These are phyloP conservation scores for Paracentrotus lividus DNA, from an alignment of 53 echinoderm and acorn worm species.

Conservation along the genomic window DNA sequence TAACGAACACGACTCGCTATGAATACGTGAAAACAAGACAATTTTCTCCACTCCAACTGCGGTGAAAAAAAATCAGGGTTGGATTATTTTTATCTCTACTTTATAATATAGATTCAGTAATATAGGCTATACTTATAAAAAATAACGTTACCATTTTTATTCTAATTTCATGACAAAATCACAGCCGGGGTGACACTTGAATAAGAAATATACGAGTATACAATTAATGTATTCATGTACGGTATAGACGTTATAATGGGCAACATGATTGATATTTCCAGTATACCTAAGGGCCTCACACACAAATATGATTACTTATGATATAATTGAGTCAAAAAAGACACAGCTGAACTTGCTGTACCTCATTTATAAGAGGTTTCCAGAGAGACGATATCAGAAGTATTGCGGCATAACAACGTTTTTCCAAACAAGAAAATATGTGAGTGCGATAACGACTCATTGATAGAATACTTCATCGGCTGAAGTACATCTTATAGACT, in stretches of 20 bases:
- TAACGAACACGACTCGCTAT: background rate
- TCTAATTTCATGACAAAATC: too few relatives aligned
- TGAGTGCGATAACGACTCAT: background rate
- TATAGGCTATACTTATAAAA: too few relatives aligned
- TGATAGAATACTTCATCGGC: slow-evolving; percentile 27
- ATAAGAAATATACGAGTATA: too few relatives aligned
- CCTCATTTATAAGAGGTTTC: background rate
- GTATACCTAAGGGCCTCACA: too few relatives aligned
- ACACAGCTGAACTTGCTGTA: too few relatives aligned
- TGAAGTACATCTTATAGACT: slow-evolving; percentile 4
- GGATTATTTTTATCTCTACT: too few relatives aligned
- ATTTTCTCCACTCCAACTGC: background rate
- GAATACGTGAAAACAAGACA: background rate
- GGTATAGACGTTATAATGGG: background rate
- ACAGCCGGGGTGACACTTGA: too few relatives aligned
- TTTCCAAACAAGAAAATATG: background rate
- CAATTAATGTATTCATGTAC: too few relatives aligned
- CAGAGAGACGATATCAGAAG: background rate
- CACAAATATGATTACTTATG: too few relatives aligned
- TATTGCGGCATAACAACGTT: background rate
- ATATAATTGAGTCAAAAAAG: background rate
- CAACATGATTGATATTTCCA: background rate
- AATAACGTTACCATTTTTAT: too few relatives aligned
- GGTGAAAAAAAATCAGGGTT: background rate
- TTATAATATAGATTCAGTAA: too few relatives aligned